Percentiles rank a stretch among this genome's conserved stretches.
These are phyloP conservation scores for Muscina levida DNA, from an alignment of 2,888 invertebrate genomes.

Conservation along the genomic window DNA sequence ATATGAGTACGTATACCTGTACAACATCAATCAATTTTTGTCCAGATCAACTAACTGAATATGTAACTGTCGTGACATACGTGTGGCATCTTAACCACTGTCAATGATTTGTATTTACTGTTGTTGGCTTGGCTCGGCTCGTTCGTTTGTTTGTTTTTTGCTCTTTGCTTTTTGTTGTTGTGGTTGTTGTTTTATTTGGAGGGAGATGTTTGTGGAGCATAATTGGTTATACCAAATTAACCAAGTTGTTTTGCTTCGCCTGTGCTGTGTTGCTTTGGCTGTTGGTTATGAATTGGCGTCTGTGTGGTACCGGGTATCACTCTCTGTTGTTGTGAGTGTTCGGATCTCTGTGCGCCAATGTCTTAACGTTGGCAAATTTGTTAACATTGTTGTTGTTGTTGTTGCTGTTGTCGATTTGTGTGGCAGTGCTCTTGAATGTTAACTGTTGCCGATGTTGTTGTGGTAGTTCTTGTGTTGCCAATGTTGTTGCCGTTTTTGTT, in stretches of 20 bases:
- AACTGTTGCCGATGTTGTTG: background rate
- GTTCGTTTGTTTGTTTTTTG: conserved; percentile 1
- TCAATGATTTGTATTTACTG: conserved; percentile 24
- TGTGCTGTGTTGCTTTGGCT: conserved; percentile 13
- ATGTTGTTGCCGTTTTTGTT: conserved; percentile 3
- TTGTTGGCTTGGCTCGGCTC: conserved; percentile 46
- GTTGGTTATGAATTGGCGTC: conserved; percentile 57
- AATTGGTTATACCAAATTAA: conserved; percentile 64
- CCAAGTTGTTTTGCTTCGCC: conserved; percentile 41
- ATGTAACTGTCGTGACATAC: too few species aligned
- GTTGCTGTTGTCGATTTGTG: conserved; percentile 38
- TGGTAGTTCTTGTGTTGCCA: too few species aligned
- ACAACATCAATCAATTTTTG: too few species aligned
- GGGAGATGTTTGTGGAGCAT: conserved; percentile 64
- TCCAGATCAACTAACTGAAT: too few species aligned
- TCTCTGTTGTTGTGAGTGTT: conserved; percentile 37
- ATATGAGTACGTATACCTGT: too few species aligned
- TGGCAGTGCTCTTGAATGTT: conserved; percentile 34
- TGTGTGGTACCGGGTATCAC: conserved; percentile 34
- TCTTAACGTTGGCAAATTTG: conserved; percentile 65
- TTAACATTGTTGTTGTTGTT: conserved; percentile 65
- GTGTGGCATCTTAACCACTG: too few species aligned
- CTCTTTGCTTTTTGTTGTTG: background rate
- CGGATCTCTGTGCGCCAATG: conserved; percentile 51
- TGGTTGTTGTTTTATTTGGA: conserved; percentile 43